These are phyloP conservation scores for Cyprinodon diabolis DNA, from an alignment of 2,797 vertebrate species.

Conservation along the genomic window DNA sequence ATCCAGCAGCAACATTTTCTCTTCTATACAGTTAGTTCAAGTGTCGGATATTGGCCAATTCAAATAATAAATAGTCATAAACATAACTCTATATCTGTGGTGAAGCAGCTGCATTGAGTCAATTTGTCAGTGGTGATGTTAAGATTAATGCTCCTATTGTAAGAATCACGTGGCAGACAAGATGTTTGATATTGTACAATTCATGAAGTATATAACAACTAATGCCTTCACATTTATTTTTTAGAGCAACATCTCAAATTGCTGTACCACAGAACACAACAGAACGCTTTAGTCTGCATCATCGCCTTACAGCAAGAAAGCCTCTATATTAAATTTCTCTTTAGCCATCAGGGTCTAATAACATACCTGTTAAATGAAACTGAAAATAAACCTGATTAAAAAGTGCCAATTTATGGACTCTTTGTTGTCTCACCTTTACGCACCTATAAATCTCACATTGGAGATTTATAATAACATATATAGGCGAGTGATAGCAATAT, in stretches of 20 bases:
- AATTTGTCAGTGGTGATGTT: background rate
- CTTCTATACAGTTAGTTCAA: slow-evolving; percentile 60
- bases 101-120: background rate
- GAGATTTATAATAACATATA: background rate
- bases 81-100: background rate
- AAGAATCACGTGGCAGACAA: background rate
- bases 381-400: background rate
- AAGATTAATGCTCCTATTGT: background rate
- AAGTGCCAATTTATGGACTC: background rate
- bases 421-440: background rate
- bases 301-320: background rate
- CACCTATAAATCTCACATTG: background rate
- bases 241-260: background rate
- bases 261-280: background rate
- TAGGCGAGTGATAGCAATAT: background rate
- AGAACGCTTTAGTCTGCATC: background rate
- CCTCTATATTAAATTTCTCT: background rate
- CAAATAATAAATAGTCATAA: background rate
- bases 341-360: background rate
- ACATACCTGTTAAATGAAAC: background rate
- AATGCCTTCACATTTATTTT: background rate
- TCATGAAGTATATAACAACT: background rate
- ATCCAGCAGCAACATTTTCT: slow-evolving; percentile 46
- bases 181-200: background rate
- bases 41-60: slow-evolving; percentile 38